Evolutionary conservation across 2,888 invertebrate species (phyloP), one percentile per base, ranked within the genome.

Genomic region (Minunthozetes semirufus): DNA sequence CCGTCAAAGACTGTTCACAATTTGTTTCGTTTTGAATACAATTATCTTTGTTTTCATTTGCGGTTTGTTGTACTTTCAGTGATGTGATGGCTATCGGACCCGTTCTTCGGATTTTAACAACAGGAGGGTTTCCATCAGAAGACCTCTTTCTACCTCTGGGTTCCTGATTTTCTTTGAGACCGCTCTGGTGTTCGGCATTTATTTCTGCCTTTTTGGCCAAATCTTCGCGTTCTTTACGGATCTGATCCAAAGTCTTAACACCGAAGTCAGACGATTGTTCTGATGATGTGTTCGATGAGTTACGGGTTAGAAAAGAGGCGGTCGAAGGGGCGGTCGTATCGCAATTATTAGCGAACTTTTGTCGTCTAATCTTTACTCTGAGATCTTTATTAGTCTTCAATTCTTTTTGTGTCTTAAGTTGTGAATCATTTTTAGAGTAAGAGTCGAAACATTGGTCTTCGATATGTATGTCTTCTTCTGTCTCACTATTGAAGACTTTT

Each of bases 401-500:
- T 27, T 59, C 33, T 25, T 22, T 70, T 42, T 25, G 19, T 42
- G n/a, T 22, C 27, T 42, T 29, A 1, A 48, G n/a, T 71, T 46
- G 42, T 22, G n/a, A 68, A 42, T 68, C 48, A 15, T 48, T 46
- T 68, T 33, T 27, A 5, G 22, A 38, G 48, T 15, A 25, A 13
- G 11, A 11, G 8, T 59, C 25, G 22, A 33, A 68, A 48, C 29
- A 63, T 11, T 73, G 33, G 46, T 27, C 56, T 11, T 59, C n/a
- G 22, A 72, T 76, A 74, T 74, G 73, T 63, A 74, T 38, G 27
- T 76, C 61, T 59, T 89, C 90, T 84, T 86, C 88, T n/a, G 89
- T 89, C 8, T 89, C 89, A 81, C 88, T 89, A 0, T 88, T 89
- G 81, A 89, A 89, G 76, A 90, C 88, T 80, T 86, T 86, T 83